Evolutionary conservation across 2,888 invertebrate species (phyloP).

Genomic region (Lochmaea crataegi): DNA sequence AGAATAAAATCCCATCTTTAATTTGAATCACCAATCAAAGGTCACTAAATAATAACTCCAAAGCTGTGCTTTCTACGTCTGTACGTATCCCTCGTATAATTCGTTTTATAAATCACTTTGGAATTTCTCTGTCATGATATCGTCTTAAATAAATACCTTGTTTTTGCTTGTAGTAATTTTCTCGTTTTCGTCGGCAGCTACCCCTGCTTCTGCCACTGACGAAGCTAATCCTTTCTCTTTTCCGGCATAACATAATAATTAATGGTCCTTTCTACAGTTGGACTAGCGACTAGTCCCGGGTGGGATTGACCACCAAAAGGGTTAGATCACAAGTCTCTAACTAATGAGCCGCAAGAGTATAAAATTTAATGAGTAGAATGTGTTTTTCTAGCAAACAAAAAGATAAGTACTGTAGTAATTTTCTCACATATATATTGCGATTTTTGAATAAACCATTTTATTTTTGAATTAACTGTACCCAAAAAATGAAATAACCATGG

Average conservation of each 20-base stretch:
- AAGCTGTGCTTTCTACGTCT: too few relatives aligned
- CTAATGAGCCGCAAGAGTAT: background rate
- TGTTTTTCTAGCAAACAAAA: background rate
- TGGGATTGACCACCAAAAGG: background rate
- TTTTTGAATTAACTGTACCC: too few relatives aligned
- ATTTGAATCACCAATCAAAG: too few relatives aligned
- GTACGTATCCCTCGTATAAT: background rate
- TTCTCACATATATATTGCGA: too few relatives aligned
- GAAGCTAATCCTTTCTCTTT: slow-evolving; percentile 26
- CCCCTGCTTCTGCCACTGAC: slow-evolving; percentile 29
- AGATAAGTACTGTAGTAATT: too few relatives aligned
- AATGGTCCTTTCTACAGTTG: slow-evolving; percentile 12
- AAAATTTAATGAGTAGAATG: background rate
- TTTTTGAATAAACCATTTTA: too few relatives aligned
- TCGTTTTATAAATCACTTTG: background rate
- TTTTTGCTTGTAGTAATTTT: slow-evolving; percentile 30
- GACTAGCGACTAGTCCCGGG: background rate
- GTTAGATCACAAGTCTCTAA: background rate
- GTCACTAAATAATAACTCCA: too few relatives aligned
- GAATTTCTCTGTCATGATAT: too few relatives aligned
- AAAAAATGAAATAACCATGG: too few relatives aligned
- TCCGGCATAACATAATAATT: slow-evolving; percentile 23
- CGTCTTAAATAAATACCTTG: slow-evolving; percentile 26
- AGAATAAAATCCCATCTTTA: too few relatives aligned
- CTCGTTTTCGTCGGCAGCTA: slow-evolving; percentile 26